phyloP scores from a whole-genome alignment of 2,888 invertebrate species.

The Hirtodrosophila duncani region DNA sequence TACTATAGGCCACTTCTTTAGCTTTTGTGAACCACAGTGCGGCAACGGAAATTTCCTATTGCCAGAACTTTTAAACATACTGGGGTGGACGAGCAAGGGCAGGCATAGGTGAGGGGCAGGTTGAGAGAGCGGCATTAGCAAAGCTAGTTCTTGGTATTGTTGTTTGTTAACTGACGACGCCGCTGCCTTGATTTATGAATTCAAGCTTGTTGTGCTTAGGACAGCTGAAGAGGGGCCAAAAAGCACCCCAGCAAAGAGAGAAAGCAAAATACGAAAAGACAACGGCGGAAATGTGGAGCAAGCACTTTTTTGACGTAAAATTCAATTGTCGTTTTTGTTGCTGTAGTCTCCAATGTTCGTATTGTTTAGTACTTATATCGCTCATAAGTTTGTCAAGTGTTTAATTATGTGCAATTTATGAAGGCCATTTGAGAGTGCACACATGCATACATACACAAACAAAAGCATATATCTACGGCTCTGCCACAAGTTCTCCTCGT shows the following conservation, averaged over 20 bases:
- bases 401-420: constrained; percentile 3
- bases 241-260: constrained; percentile 17
- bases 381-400: constrained; percentile 16
- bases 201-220: constrained; percentile 10
- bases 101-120: constrained; percentile 6
- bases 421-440: background rate
- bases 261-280: constrained; percentile 14
- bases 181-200: constrained; percentile 38
- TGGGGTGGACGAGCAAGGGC: background rate
- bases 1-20: too few species aligned
- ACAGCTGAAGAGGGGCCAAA: constrained; percentile 5
- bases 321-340: constrained; percentile 13
- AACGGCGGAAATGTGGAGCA: constrained; percentile 30
- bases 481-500: too few species aligned
- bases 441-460: background rate
- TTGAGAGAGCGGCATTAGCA: too few species aligned
- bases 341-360: background rate
- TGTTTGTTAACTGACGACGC: constrained; percentile 32
- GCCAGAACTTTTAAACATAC: constrained; percentile 21
- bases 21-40: constrained; percentile 19
- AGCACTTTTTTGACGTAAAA: constrained; percentile 30
- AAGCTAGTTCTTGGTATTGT: constrained; percentile 32
- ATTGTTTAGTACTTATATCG: background rate
- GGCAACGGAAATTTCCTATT: constrained; percentile 59
- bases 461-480: too few species aligned